phyloP scores from a whole-genome alignment of 2,113 vertebrate genomes.

The Syrrhaptes paradoxus region DNA sequence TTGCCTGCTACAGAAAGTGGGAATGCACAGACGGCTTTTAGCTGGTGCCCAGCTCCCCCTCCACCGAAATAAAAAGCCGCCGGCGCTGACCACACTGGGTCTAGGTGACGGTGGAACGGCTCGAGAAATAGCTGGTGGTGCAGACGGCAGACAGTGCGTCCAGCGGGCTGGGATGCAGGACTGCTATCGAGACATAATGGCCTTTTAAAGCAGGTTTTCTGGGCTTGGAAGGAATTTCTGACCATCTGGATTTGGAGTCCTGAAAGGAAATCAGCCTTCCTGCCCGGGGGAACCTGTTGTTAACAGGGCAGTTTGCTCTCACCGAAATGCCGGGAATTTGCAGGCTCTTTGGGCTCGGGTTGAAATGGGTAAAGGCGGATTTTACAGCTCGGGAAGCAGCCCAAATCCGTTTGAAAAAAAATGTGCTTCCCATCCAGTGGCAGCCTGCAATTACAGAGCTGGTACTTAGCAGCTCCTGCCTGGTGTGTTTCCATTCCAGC shows the following conservation, averaged over 20 bases:
- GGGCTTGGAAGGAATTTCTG: conserved; percentile 39
- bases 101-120: neutral
- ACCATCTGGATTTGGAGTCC: conserved; percentile 51
- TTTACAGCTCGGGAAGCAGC: neutral
- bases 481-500: neutral
- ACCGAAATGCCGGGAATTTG: neutral
- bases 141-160: neutral
- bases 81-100: neutral
- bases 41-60: neutral
- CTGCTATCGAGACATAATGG: neutral
- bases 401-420: neutral
- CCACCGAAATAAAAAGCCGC: neutral
- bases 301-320: neutral
- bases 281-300: neutral
- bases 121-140: neutral
- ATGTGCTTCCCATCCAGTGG: neutral
- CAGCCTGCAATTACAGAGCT: neutral
- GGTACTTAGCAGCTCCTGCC: conserved; percentile 10
- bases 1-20: neutral
- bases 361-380: neutral
- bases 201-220: conserved; percentile 27
- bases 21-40: neutral
- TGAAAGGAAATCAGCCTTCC: conserved; percentile 43
- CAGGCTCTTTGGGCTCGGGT: neutral
- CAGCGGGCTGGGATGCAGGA: neutral